Evolutionary conservation across 2,888 invertebrate genomes (phyloP).

Genomic region (Melolontha melolontha): DNA sequence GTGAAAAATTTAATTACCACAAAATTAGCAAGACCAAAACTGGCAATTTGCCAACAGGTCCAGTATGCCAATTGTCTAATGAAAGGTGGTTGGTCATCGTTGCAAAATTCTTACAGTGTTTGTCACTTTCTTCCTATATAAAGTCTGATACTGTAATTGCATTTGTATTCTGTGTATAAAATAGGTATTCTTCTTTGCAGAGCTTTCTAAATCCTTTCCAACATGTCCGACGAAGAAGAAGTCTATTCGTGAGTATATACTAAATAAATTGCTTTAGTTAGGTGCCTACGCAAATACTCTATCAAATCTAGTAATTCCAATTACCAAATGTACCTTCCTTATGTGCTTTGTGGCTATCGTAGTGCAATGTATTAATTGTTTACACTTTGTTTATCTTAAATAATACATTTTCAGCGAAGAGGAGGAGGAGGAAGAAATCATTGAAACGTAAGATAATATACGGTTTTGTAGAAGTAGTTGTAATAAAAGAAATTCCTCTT

Average conservation of each 20-base stretch:
- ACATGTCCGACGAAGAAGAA: constrained; percentile 96
- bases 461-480: neutral
- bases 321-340: constrained; percentile 44
- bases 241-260: constrained; percentile 87
- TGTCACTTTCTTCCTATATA: constrained; percentile 33
- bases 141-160: constrained; percentile 10
- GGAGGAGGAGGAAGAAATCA: constrained; percentile 84
- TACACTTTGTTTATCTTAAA: constrained; percentile 52
- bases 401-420: constrained; percentile 69
- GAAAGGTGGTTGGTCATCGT: neutral
- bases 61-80: constrained; percentile 29
- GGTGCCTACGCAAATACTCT: constrained; percentile 24
- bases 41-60: constrained; percentile 16
- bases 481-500: constrained; percentile 55
- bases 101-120: constrained; percentile 33
- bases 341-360: constrained; percentile 47
- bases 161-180: constrained; percentile 10
- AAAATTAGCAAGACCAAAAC: constrained; percentile 15
- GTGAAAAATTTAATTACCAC: no score
- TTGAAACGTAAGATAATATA: constrained; percentile 75
- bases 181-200: constrained; percentile 66
- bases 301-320: constrained; percentile 15
- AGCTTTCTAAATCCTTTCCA: constrained; percentile 73
- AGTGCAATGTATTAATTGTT: constrained; percentile 40
- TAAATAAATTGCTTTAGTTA: neutral